These are phyloP conservation scores for Poecilobothrus nobilitatus DNA, from an alignment of 2,888 invertebrate species.

Conservation along the genomic window DNA sequence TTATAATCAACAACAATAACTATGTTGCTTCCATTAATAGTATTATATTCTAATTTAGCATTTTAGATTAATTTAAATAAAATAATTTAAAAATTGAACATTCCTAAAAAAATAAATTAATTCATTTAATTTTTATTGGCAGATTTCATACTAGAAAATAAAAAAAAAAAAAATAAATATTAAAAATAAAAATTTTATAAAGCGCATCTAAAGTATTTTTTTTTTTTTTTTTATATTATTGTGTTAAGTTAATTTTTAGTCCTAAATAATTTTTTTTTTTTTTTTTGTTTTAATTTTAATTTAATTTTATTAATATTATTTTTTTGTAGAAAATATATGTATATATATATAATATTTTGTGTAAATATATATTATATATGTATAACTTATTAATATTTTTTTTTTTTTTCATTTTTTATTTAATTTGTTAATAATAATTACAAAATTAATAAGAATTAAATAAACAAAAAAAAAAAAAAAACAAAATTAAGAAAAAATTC, in stretches of 20 bases:
- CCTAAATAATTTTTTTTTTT: not conserved
- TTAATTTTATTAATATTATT: not conserved
- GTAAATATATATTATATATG: not conserved
- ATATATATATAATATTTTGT: not conserved
- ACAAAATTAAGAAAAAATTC: too few relatives aligned
- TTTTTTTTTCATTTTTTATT: not conserved
- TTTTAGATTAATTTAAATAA: too few relatives aligned
- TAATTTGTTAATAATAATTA: not conserved
- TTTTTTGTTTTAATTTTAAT: not conserved
- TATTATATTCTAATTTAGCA: too few relatives aligned
- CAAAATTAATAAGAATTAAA: not conserved
- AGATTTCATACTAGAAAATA: not conserved
- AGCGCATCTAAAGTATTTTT: not conserved
- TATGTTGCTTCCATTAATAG: too few relatives aligned
- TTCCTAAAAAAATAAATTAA: too few relatives aligned
- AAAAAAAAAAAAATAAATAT: not conserved
- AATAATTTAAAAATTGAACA: too few relatives aligned
- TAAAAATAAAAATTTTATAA: conserved; percentile 1
- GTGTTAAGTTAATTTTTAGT: not conserved
- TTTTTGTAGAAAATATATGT: conserved; percentile 1
- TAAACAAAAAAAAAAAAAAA: too few relatives aligned
- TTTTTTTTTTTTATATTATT: not conserved
- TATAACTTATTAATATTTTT: not conserved
- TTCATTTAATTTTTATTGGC: not conserved
- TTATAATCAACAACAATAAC: too few relatives aligned